Percentiles rank a stretch among this genome's conserved stretches.
Conservation (phyloP, 1,140 invertebrate genomes). For the Caenorhabditis latens region DNA sequence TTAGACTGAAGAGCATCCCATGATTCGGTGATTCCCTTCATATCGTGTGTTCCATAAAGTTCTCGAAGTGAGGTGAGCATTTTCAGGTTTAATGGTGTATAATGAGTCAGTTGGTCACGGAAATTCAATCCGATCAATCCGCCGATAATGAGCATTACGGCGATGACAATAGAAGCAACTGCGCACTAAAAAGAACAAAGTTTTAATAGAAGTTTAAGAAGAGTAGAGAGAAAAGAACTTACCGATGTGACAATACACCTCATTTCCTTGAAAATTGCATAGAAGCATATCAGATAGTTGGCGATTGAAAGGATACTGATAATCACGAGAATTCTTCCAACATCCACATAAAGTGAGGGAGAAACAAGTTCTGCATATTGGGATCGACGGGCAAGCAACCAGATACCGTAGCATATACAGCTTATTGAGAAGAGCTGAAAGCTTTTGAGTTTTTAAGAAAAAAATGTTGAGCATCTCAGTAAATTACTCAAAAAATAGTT, state of each 20-base stretch:
- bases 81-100: slow-evolving; percentile 76
- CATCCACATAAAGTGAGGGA: slow-evolving; percentile 76
- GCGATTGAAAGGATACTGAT: slow-evolving; percentile 71
- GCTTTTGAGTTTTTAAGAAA: no score
- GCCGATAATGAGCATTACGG: slow-evolving; percentile 76
- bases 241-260: slow-evolving; percentile 76
- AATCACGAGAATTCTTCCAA: slow-evolving; percentile 71
- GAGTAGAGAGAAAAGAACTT: slow-evolving; percentile 2
- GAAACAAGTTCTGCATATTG: slow-evolving; percentile 76
- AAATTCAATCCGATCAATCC: slow-evolving; percentile 77
- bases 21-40: slow-evolving; percentile 71
- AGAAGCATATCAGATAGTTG: slow-evolving; percentile 71
- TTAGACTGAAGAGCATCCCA: slow-evolving; percentile 76
- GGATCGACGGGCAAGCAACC: slow-evolving; percentile 72
- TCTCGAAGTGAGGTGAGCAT: slow-evolving; percentile 76
- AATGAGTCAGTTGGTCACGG: slow-evolving; percentile 70
- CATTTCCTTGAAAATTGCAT: slow-evolving; percentile 72
- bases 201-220: no score
- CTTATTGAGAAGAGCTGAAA: slow-evolving; percentile 71
- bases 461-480: no score
- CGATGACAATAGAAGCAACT: slow-evolving; percentile 73
- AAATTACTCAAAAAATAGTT: no score
- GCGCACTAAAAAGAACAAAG: slow-evolving; percentile 69
- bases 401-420: slow-evolving; percentile 73
- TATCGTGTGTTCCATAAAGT: slow-evolving; percentile 73